phyloP scores from a whole-genome alignment of 1,140 invertebrate genomes.

The Heliconius melpomene region DNA sequence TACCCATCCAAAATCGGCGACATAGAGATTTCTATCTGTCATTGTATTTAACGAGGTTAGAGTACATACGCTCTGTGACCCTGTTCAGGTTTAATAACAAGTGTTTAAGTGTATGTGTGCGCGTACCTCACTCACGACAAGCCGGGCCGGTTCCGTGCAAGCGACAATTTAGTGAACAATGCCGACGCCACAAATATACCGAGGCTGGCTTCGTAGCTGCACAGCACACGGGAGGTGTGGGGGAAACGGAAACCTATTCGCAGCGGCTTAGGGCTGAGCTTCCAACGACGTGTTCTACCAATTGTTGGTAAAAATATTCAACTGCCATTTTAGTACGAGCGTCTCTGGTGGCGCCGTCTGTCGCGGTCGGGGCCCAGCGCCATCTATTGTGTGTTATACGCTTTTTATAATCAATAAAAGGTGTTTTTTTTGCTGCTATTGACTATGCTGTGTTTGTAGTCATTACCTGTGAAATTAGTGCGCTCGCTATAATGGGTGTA shows the following conservation, averaged over 20 bases:
- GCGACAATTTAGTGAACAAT: constrained; percentile 80
- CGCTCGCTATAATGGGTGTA: constrained; percentile 25
- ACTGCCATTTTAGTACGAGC: constrained; percentile 77
- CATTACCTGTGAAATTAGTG: constrained; percentile 38
- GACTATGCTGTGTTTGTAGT: constrained; percentile 33
- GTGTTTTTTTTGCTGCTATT: constrained; percentile 46
- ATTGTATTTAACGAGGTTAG: constrained; percentile 72
- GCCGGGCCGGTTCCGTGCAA: constrained; percentile 75
- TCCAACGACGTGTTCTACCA: constrained; percentile 24
- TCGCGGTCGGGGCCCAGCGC: constrained; percentile 72
- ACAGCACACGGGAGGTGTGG: constrained; percentile 23
- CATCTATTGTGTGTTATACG: constrained; percentile 77
- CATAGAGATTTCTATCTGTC: constrained; percentile 70
- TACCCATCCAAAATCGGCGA: constrained; percentile 66
- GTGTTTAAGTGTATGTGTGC: constrained; percentile 77
- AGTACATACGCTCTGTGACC: constrained; percentile 69
- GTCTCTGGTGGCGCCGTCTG: constrained; percentile 78
- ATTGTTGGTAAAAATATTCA: constrained; percentile 76
- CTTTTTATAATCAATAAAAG: constrained; percentile 77
- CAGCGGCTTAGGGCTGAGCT: constrained; percentile 43
- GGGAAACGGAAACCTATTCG: constrained; percentile 41
- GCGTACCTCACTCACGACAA: constrained; percentile 76
- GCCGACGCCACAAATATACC: constrained; percentile 75
- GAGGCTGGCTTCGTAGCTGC: constrained; percentile 69
- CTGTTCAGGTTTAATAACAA: constrained; percentile 78